Percentiles rank a stretch among this genome's conserved stretches.
Conservation (phyloP, 1,140 invertebrate species). For the Helicoverpa armigera region DNA sequence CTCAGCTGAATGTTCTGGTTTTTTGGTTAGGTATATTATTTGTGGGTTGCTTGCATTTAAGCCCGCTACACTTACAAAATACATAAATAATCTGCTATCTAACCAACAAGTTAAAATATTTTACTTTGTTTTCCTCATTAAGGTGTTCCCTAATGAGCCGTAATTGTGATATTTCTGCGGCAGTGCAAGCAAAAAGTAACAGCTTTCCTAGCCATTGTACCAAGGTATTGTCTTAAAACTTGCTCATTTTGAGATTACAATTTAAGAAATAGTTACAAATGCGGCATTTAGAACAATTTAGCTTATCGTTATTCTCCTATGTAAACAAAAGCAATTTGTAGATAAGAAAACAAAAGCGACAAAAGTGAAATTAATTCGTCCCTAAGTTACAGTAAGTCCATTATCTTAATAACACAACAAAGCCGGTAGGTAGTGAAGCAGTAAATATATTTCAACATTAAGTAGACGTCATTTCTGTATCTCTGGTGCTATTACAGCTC, state of each 20-base stretch:
- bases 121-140: constrained; percentile 1
- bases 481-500: constrained; percentile 56
- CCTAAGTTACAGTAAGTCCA: constrained; percentile 8
- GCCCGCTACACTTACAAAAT: not conserved
- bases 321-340: not conserved
- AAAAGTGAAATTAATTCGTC: not conserved
- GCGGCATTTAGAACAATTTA: too few species aligned
- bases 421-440: constrained; percentile 46
- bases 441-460: constrained; percentile 37
- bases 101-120: not conserved
- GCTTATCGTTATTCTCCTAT: not conserved
- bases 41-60: not conserved
- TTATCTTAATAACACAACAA: constrained; percentile 33
- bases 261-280: not conserved
- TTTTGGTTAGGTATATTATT: not conserved
- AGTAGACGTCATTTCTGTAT: constrained; percentile 51
- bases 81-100: not conserved
- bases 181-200: not conserved
- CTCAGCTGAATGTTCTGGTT: too few species aligned
- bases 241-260: not conserved
- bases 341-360: constrained; percentile 1
- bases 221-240: not conserved
- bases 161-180: not conserved
- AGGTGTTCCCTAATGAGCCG: constrained; percentile 2
- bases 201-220: not conserved